Evolutionary conservation across 2,888 invertebrate genomes (phyloP).

Genomic region (Ophraella communa): DNA sequence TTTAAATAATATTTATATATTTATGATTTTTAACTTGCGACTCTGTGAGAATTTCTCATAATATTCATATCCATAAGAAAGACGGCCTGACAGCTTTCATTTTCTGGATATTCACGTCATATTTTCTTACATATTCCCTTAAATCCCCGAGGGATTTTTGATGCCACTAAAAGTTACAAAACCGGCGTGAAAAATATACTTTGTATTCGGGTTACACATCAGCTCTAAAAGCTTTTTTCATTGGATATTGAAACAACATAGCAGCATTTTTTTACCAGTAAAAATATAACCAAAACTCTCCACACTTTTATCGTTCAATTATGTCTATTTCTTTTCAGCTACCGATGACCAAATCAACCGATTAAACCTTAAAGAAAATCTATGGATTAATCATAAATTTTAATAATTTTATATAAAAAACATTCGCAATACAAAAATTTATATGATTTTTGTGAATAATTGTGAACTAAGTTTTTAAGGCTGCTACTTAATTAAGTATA

Average conservation of each 20-base stretch:
- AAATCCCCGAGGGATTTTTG: slow-evolving; percentile 19
- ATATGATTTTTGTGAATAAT: neutral
- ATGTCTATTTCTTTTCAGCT: neutral
- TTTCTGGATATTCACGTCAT: slow-evolving; percentile 25
- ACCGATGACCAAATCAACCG: neutral
- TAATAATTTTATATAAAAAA: no score
- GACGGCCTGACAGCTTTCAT: slow-evolving; percentile 24
- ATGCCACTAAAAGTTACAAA: slow-evolving; percentile 26
- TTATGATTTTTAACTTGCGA: neutral
- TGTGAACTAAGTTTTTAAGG: no score
- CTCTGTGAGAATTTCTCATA: slow-evolving; percentile 3
- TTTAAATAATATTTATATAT: no score
- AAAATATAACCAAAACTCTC: neutral
- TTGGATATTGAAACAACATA: slow-evolving; percentile 14
- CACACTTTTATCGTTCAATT: neutral
- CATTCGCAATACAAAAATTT: neutral
- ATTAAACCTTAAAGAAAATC: no score
- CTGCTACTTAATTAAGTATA: no score
- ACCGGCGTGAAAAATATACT: slow-evolving; percentile 22
- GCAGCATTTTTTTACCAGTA: neutral
- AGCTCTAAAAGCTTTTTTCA: slow-evolving; percentile 20
- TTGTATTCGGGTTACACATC: slow-evolving; percentile 21
- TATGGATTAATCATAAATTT: neutral
- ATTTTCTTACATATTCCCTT: slow-evolving; percentile 23
- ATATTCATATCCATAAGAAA: slow-evolving; percentile 26